These are phyloP conservation scores for Lissocephala sabroskyi DNA, from an alignment of 2,888 invertebrate species.

Conservation along the genomic window DNA sequence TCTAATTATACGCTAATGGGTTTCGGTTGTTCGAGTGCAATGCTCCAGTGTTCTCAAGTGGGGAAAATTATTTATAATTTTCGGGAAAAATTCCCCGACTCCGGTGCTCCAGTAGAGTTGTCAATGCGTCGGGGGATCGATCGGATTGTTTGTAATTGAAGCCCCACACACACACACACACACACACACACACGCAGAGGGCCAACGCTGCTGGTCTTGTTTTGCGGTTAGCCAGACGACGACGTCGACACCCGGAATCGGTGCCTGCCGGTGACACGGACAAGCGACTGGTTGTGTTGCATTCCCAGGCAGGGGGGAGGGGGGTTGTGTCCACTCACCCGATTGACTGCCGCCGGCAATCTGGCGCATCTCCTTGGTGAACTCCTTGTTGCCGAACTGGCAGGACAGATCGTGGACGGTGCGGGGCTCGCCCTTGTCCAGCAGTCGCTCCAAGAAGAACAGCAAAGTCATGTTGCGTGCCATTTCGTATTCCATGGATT, in stretches of 20 bases:
- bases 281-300: neutral
- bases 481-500: conserved; percentile 94
- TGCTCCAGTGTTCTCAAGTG: conserved; percentile 33
- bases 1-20: conserved; percentile 35
- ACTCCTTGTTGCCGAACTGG: conserved; percentile 99
- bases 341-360: conserved; percentile 96
- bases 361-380: conserved; percentile 98
- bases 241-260: too few relatives aligned
- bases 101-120: conserved; percentile 14
- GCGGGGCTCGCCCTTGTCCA: conserved; percentile 95
- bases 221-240: too few relatives aligned
- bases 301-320: too few relatives aligned
- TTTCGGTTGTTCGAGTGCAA: conserved; percentile 40
- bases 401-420: conserved; percentile 98
- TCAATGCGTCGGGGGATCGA: neutral
- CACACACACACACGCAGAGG: too few relatives aligned
- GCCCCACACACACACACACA: too few relatives aligned
- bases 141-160: too few relatives aligned
- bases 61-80: conserved; percentile 30
- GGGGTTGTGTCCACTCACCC: conserved; percentile 80
- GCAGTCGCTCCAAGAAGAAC: conserved; percentile 97
- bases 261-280: too few relatives aligned
- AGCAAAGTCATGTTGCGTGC: conserved; percentile 95
- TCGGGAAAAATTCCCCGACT: neutral
- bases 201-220: too few relatives aligned